These are phyloP conservation scores for Rhegmatorhina hoffmannsi DNA, from an alignment of 2,113 vertebrate genomes.

Conservation along the genomic window DNA sequence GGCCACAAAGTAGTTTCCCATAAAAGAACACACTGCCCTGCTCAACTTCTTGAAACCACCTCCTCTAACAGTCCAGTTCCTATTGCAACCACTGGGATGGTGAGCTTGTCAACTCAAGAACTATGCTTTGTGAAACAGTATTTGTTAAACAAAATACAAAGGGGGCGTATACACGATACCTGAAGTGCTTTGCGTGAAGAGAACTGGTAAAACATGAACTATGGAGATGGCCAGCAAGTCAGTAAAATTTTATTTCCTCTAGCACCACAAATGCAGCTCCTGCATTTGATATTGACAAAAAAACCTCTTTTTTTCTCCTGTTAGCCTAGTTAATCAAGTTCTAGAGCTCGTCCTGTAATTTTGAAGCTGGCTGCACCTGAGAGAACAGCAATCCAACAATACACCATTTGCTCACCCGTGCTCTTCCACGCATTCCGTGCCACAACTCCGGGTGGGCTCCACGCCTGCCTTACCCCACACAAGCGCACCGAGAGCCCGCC, in stretches of 20 bases:
- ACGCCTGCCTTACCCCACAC: accelerated
- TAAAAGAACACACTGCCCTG: not conserved
- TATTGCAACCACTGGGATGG: not conserved
- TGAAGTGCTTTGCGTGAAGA: not conserved
- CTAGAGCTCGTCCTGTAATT: not conserved
- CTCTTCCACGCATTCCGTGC: accelerated
- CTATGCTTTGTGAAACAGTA: not conserved
- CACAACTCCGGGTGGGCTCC: accelerated
- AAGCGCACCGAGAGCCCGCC: accelerated
- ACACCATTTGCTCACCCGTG: accelerated
- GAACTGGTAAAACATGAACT: not conserved
- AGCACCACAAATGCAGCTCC: not conserved
- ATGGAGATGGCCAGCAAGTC: not conserved
- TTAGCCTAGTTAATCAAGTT: not conserved
- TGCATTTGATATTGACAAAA: not conserved
- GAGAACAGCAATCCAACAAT: not conserved
- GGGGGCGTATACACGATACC: not conserved
- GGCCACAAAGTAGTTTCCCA: not conserved
- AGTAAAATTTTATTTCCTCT: not conserved
- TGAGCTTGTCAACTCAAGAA: not conserved
- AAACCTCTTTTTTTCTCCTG: accelerated
- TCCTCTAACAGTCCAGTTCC: not conserved
- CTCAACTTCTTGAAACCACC: not conserved
- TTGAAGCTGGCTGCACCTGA: not conserved
- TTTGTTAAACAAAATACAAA: not conserved